Evolutionary conservation across 2,888 invertebrate genomes (phyloP).

Genomic region (Dynastes maya): DNA sequence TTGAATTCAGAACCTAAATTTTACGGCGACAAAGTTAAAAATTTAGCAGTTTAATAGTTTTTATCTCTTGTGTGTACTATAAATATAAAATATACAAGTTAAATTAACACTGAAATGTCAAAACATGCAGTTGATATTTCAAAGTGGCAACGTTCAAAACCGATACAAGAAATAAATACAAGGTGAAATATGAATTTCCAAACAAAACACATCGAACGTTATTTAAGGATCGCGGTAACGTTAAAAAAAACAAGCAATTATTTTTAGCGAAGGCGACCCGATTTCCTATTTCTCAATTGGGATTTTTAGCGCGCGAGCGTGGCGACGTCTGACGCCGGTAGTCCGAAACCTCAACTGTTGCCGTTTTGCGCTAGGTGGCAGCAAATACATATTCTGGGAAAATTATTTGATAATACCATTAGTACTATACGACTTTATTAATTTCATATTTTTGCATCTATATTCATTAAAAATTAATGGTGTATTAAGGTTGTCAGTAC

Average conservation of each 20-base stretch:
- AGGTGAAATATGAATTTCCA: background rate
- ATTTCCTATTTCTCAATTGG: background rate
- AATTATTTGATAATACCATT: no score
- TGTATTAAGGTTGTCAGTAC: no score
- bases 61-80: no score
- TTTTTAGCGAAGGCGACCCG: slow-evolving; percentile 36
- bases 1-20: background rate
- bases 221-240: background rate
- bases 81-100: no score
- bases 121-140: slow-evolving; percentile 71
- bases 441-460: no score
- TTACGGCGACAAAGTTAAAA: no score
- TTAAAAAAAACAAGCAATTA: slow-evolving; percentile 29
- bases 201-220: slow-evolving; percentile 21
- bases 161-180: slow-evolving; percentile 4
- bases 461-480: no score
- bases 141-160: slow-evolving; percentile 61
- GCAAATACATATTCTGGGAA: background rate
- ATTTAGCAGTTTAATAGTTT: no score
- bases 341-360: background rate
- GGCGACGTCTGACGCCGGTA: background rate
- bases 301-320: background rate
- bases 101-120: slow-evolving; percentile 51
- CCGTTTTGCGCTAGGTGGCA: background rate
- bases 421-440: no score